Evolutionary conservation across 2,888 invertebrate genomes (phyloP), one percentile per base, ranked within the genome.

Genomic region (Archips crataeganus): DNA sequence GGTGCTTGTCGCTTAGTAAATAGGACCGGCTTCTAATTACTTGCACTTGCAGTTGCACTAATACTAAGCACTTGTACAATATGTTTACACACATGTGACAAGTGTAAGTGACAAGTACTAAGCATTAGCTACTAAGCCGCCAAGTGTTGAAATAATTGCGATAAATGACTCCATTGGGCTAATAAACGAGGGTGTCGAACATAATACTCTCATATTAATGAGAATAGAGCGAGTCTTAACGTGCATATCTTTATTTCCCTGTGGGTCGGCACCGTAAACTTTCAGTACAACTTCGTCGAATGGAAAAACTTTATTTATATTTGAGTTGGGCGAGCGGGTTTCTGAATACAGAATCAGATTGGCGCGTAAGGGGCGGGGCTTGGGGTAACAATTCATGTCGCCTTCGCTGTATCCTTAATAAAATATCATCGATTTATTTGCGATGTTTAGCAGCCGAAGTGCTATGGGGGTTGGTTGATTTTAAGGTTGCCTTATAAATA

Each of bases 221-320:
- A 84, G 83, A 85, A 59, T 51, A 51, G 72, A 67, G 62, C 47
- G 62, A 11, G 78, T 79, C 79, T 80, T 78, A 79, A 80, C 77
- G 85, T 85, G 86, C 87, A 89, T 88, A 88, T 91, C 85, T 89
- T 88, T 88, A 92, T 91, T 87, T 89, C 89, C 90, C 89, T 81
- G 80, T 84, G 86, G 86, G 84, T 80, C 79, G 80, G 82, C 84
- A 85, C 88, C 88, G 87, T 88, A 91, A 90, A 89, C 88, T 91
- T 90, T 84, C 79, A 79, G 76, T 81, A 79, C 72, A 90, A 89
- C 87, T 88, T 85, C 83, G 85, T 84, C 85, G 86, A 87, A 90
- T 89, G 89, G 90, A 91, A 92, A 92, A 93, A 92, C 90, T 92
- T 92, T 92, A 91, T 91, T 91, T 90, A 90, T 90, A 90, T 90